Conservation (phyloP, 2,797 vertebrate genomes). For the Mus caroli region DNA sequence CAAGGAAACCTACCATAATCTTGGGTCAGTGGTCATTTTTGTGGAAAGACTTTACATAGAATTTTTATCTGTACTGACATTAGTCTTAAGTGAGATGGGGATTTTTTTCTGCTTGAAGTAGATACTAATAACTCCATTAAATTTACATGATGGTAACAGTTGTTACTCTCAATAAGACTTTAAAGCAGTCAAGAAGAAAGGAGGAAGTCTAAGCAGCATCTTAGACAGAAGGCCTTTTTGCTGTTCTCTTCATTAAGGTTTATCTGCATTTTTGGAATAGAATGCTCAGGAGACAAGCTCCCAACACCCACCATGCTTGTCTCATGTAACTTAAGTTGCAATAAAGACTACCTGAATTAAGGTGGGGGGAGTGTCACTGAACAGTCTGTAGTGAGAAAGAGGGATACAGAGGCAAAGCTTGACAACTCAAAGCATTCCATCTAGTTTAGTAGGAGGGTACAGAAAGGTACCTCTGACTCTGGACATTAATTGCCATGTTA, state of each 20-base stretch:
- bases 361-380: not conserved
- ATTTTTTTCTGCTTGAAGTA: not conserved
- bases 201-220: not conserved
- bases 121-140: not conserved
- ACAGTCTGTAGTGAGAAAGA: too few species aligned
- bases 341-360: not conserved
- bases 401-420: not conserved
- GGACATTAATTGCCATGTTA: not conserved
- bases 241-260: not conserved
- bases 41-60: not conserved
- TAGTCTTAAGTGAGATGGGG: not conserved
- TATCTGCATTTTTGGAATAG: not conserved
- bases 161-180: not conserved
- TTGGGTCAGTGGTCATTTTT: not conserved
- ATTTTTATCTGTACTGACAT: not conserved
- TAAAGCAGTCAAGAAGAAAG: not conserved
- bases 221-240: not conserved
- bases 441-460: not conserved
- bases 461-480: not conserved
- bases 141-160: not conserved
- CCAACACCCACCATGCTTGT: not conserved
- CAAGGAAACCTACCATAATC: not conserved
- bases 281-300: not conserved
- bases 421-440: not conserved
- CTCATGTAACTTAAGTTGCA: not conserved